Evolutionary conservation across 1,140 invertebrate species (phyloP).

Genomic region (Amphibalanus amphitrite): DNA sequence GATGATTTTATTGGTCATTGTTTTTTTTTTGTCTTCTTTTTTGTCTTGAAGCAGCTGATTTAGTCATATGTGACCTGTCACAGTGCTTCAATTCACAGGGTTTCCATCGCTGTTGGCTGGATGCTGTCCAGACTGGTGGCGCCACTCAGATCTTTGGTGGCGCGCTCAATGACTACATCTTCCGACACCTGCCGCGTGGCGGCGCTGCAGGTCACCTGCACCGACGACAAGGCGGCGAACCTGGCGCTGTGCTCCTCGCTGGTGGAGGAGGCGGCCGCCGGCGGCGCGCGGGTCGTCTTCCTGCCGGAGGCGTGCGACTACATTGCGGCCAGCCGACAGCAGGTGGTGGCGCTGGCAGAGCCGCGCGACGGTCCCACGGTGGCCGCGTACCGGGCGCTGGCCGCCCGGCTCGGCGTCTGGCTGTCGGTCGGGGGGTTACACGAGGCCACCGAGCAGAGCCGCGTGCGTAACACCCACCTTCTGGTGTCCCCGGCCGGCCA

Average conservation of each 20-base stretch:
- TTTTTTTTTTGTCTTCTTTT: no score
- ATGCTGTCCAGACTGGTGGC: no score
- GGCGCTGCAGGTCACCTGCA: background rate
- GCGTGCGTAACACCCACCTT: constrained; percentile 69
- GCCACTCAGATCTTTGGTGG: no score
- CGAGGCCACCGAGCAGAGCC: constrained; percentile 24
- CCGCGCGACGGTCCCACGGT: constrained; percentile 50
- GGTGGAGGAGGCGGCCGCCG: background rate
- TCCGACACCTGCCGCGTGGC: background rate
- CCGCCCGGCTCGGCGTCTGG: constrained; percentile 58
- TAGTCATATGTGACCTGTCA: no score
- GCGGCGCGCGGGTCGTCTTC: constrained; percentile 45
- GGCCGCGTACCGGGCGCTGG: constrained; percentile 48
- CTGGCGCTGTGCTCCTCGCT: background rate
- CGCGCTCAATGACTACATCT: no score
- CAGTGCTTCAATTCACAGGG: no score
- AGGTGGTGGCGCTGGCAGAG: constrained; percentile 55
- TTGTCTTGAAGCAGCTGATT: no score
- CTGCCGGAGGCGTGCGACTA: constrained; percentile 91
- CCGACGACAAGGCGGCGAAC: background rate
- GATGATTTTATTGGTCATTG: no score
- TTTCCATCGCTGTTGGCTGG: no score
- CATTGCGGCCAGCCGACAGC: constrained; percentile 52
- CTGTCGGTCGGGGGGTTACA: constrained; percentile 87
- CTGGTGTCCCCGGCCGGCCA: constrained; percentile 63